Base-by-base conservation (phyloP, 2,113 vertebrate species). In the Xenus cinereus region DNA sequence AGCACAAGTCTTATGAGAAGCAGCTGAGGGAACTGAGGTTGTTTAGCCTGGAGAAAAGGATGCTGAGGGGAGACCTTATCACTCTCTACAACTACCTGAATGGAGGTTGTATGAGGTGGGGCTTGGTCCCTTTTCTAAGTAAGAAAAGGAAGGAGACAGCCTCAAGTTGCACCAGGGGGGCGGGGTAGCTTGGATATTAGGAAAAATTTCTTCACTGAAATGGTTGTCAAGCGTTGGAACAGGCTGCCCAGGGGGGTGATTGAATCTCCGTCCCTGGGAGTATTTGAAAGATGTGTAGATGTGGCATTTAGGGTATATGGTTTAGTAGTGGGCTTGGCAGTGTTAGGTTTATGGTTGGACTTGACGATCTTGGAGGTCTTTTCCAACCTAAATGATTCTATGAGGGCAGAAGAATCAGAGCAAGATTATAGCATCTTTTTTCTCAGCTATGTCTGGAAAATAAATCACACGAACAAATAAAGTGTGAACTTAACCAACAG, bases 61-160 rank as follows among this genome's bases (percentile, higher is more conserved):
- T 9, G 17, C 11, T 54, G 4, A 48, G 12, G 46, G 21, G 9
- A 75, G 33, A 41, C 24, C 22, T 85, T 30, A 21, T 35, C 0
- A 0, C 17, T 66, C 3, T 17, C 69, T 54, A 4, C 21, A 17
- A 4, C 23, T 41, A 19, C 27, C 20, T 28, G 72, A 64, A 71
- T 28, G 32, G 26, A 50, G 6, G 5, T 18, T 12, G 54, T 22
- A 23, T 0, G 1, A 69, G 41, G 48, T 35, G 30, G 48, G 16
- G 4, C 7, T 68, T 0, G 0, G 3, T n/a, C 28, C 39, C 19
- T 68, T 59, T 67, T 12, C 14, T 33, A 45, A 5, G 18, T 27
- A 15, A 43, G 4, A 35, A 32, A 8, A 4, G 14, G 59, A 60
- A 63, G 15, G n/a, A 62, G 79, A 30, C 5, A 9, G 18, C 9